Percentiles rank a stretch among this genome's conserved stretches.
Evolutionary conservation across 2,113 vertebrate genomes (phyloP).

Genomic region (Bucco capensis): DNA sequence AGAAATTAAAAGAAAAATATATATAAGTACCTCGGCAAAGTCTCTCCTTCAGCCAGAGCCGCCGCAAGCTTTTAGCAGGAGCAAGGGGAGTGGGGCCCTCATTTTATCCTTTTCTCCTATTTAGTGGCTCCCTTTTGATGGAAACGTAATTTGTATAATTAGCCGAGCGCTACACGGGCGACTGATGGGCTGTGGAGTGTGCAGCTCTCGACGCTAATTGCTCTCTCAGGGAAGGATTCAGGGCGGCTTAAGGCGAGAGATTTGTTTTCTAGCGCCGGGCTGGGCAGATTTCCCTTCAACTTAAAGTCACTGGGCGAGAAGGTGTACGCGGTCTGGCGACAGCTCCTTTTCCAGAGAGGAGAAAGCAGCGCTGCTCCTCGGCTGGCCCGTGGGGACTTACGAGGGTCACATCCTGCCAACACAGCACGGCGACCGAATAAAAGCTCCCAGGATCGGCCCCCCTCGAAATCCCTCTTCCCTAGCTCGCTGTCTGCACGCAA

Average conservation of each 20-base stretch:
- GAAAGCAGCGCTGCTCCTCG: neutral
- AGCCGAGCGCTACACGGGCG: slow-evolving; percentile 46
- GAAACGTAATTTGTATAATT: slow-evolving; percentile 72
- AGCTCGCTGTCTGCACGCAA: neutral
- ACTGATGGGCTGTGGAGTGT: slow-evolving; percentile 42
- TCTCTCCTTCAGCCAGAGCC: neutral
- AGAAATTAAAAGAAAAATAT: neutral
- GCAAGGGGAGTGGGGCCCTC: neutral
- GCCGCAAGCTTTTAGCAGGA: neutral
- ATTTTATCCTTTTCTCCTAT: slow-evolving; percentile 38
- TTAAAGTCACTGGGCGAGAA: neutral
- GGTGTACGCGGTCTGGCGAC: neutral
- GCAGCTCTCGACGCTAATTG: slow-evolving; percentile 63
- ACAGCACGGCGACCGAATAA: neutral
- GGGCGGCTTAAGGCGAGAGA: slow-evolving; percentile 27
- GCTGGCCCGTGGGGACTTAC: neutral
- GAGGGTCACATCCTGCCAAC: neutral
- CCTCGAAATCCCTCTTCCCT: neutral
- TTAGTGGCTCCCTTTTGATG: slow-evolving; percentile 62
- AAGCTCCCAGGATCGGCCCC: neutral
- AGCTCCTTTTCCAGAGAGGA: neutral
- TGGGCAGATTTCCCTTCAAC: neutral
- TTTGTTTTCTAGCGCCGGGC: neutral
- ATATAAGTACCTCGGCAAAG: neutral
- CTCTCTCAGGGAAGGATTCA: slow-evolving; percentile 57